Conservation (phyloP, 2,888 invertebrate species). For the Xanthorhoe spadicearia region DNA sequence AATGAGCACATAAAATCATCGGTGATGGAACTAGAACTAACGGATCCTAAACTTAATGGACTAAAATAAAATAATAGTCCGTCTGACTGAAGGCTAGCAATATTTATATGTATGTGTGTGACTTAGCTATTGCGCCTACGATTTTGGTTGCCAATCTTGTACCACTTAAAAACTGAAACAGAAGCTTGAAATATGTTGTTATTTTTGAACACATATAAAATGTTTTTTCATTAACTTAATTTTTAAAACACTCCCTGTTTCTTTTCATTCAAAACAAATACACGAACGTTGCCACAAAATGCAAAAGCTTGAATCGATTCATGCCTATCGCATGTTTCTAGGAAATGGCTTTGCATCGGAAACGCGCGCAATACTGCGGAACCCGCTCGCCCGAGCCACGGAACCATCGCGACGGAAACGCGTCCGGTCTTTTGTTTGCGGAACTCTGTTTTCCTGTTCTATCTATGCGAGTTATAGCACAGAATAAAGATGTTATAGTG, state of each 20-base stretch:
- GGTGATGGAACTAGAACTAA: constrained; percentile 12
- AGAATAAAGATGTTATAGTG: no score
- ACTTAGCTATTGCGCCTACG: no score
- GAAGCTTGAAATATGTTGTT: no score
- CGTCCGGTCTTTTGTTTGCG: constrained; percentile 19
- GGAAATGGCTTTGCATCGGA: constrained; percentile 26
- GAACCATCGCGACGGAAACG: constrained; percentile 14
- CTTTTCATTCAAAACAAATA: no score
- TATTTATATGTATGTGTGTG: no score
- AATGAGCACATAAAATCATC: constrained; percentile 26
- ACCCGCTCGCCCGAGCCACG: constrained; percentile 1
- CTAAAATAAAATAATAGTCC: constrained; percentile 19
- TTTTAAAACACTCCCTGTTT: no score
- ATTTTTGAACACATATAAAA: no score
- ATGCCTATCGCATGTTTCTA: constrained; percentile 5
- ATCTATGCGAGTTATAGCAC: neutral
- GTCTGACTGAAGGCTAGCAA: no score
- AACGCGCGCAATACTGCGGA: constrained; percentile 2
- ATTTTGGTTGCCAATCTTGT: no score
- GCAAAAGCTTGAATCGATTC: constrained; percentile 8
- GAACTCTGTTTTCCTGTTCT: constrained; percentile 6
- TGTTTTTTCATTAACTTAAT: no score
- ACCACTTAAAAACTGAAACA: no score
- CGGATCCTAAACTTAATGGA: constrained; percentile 30
- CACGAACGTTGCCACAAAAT: neutral